Percentiles rank a stretch among this genome's conserved stretches.
Conservation (phyloP, 2,797 vertebrate genomes). For the Nannoperca australis region DNA sequence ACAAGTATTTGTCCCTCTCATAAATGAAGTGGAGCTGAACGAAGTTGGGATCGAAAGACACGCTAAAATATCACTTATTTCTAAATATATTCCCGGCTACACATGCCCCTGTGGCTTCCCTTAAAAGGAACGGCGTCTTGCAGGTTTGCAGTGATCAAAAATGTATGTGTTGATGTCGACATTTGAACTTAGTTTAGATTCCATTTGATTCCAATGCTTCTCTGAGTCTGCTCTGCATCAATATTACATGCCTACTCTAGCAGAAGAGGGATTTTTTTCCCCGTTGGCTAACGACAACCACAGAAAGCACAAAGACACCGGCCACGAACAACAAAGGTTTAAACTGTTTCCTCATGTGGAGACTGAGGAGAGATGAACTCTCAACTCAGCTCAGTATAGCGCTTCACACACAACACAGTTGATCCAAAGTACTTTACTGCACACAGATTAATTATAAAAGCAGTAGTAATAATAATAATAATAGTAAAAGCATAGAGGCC, state of each 20-base stretch:
- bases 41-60: constrained; percentile 60
- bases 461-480: too few relatives aligned
- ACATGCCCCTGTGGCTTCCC: constrained; percentile 60
- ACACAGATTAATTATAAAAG: too few relatives aligned
- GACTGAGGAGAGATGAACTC: constrained; percentile 42
- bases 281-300: constrained; percentile 59
- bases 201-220: constrained; percentile 82
- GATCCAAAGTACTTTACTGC: too few relatives aligned
- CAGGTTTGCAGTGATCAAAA: constrained; percentile 79
- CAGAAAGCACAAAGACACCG: constrained; percentile 69
- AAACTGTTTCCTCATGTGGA: constrained; percentile 72
- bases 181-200: constrained; percentile 81
- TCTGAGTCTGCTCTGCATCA: constrained; percentile 78
- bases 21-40: constrained; percentile 78
- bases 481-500: too few relatives aligned
- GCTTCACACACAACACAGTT: too few relatives aligned
- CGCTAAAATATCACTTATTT: constrained; percentile 80
- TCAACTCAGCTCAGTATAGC: too few relatives aligned
- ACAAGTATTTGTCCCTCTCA: constrained; percentile 77
- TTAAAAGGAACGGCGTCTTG: constrained; percentile 70
- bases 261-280: constrained; percentile 60
- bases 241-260: constrained; percentile 81
- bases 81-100: constrained; percentile 75
- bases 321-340: constrained; percentile 71
- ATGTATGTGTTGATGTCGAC: constrained; percentile 80